A percentile compares a stretch with the other conserved stretches of the same genome.
These are phyloP conservation scores for Mastomys natalensis DNA, from an alignment of 2,113 vertebrate genomes.

Conservation along the genomic window DNA sequence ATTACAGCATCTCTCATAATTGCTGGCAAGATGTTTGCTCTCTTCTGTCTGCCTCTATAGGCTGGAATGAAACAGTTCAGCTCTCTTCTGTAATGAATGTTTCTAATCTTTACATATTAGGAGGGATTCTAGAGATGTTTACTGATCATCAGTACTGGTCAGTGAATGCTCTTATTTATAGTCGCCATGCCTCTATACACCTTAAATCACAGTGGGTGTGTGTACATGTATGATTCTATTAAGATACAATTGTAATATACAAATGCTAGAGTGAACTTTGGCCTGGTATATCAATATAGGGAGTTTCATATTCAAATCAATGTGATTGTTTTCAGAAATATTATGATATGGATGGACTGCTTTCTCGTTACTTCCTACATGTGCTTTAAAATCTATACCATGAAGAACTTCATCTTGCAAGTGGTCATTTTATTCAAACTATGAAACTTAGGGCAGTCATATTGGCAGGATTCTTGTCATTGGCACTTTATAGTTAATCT, in stretches of 20 bases:
- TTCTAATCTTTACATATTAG: conserved; percentile 39
- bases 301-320: conserved; percentile 50
- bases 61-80: not conserved
- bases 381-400: not conserved
- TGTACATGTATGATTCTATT: not conserved
- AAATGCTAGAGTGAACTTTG: conserved; percentile 16
- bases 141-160: not conserved
- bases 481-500: not conserved
- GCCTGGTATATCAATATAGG: not conserved
- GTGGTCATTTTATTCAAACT: conserved; percentile 58
- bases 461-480: not conserved
- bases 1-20: not conserved
- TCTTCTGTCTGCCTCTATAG: not conserved
- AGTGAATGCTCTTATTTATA: conserved; percentile 23
- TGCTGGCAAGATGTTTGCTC: not conserved
- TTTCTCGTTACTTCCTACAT: not conserved
- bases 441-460: not conserved
- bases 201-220: not conserved
- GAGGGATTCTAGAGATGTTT: conserved; percentile 22
- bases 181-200: not conserved
- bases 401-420: conserved; percentile 65
- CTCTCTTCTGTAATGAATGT: not conserved
- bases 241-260: not conserved
- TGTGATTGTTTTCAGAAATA: not conserved
- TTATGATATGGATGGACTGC: fast-evolving